These are phyloP conservation scores for Podarcis raffonei DNA, from an alignment of 2,113 vertebrate genomes.

Conservation along the genomic window DNA sequence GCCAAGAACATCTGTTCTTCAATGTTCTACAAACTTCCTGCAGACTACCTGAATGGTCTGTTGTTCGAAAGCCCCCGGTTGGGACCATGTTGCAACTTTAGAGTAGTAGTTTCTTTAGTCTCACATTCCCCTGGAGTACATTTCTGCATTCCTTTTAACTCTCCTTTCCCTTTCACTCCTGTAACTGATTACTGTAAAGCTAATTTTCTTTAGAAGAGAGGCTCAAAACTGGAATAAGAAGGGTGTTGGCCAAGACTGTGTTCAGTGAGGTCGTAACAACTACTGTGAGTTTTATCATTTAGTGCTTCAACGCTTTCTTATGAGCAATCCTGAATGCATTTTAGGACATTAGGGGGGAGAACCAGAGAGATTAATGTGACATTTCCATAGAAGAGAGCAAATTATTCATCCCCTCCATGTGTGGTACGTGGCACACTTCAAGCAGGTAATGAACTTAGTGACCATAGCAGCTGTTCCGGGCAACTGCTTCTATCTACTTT, in stretches of 20 bases:
- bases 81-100: background rate
- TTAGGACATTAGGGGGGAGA: background rate
- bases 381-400: background rate
- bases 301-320: background rate
- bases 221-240: background rate
- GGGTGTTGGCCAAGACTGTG: background rate
- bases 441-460: background rate
- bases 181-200: background rate
- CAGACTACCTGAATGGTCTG: background rate
- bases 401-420: background rate
- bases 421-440: background rate
- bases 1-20: background rate
- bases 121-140: background rate
- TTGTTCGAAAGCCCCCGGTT: background rate
- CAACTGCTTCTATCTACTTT: background rate
- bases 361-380: background rate
- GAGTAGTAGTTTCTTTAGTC: background rate
- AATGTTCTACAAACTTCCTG: background rate
- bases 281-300: background rate
- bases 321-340: background rate
- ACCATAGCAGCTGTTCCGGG: background rate
- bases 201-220: background rate
- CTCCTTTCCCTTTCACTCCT: background rate
- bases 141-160: background rate
- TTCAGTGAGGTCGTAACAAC: background rate